Evolutionary conservation across 2,888 invertebrate genomes (phyloP), one percentile per base, ranked within the genome.

Genomic region (Vesta saturnalis): DNA sequence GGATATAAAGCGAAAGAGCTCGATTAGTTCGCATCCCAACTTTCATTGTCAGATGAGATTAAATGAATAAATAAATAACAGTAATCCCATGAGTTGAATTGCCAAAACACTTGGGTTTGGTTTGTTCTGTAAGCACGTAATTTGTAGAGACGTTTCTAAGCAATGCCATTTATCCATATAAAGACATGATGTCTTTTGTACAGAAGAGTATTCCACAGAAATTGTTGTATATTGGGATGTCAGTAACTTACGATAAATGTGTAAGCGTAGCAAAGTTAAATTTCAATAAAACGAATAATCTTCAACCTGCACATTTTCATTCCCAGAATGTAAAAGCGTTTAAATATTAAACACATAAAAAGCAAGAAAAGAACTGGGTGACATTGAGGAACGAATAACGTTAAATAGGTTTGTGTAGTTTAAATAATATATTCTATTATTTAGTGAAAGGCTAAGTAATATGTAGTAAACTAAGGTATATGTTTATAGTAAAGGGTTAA

Each of bases 201-300:
- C 70, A 73, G 70, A 70, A 77, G 72, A 70, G 72, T 73, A 72
- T 72, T 76, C 70, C 71, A 71, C 74, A 75, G 70, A 74, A 73
- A 76, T 76, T 74, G 74, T 72, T 39, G 74, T 70, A 73, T 75
- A 73, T 75, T 73, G 74, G 72, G 67, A 67, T 69, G 67, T 65
- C 69, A n/a, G n/a, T n/a, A n/a, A n/a, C n/a, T n/a, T n/a, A n/a
- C n/a, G n/a, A n/a, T n/a, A n/a, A n/a, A n/a, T n/a, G n/a, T n/a
- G n/a, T n/a, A n/a, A n/a, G n/a, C n/a, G n/a, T n/a, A n/a, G n/a
- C n/a, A n/a, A n/a, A n/a, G n/a, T n/a, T n/a, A n/a, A n/a, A n/a
- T n/a, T n/a, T n/a, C n/a, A n/a, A n/a, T n/a, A n/a, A n/a, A n/a
- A n/a, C n/a, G n/a, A n/a, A n/a, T n/a, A n/a, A n/a, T n/a, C n/a